Conservation (phyloP, 2,113 vertebrate species). For the Smithornis capensis region DNA sequence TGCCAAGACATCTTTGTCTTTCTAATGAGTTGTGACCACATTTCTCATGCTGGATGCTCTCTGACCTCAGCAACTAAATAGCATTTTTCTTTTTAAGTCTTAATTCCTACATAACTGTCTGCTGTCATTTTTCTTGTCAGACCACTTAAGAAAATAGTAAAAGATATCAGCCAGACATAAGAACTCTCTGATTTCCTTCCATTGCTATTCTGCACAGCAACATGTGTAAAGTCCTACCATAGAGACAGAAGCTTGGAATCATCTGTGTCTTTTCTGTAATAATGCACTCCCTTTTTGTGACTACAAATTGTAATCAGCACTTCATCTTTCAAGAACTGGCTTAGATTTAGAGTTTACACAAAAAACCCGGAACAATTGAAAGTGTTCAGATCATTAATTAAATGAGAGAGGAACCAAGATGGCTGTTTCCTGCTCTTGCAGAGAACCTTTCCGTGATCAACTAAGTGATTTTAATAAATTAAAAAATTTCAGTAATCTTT, state of each 20-base stretch:
- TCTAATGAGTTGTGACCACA: not conserved
- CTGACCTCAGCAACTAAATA: not conserved
- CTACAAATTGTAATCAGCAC: not conserved
- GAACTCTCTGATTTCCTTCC: not conserved
- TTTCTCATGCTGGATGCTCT: not conserved
- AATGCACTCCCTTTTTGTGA: not conserved
- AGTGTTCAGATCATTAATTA: not conserved
- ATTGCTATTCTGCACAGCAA: no score
- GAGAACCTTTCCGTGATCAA: not conserved
- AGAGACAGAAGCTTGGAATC: not conserved
- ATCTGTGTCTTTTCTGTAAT: rapidly evolving
- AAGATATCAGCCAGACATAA: not conserved
- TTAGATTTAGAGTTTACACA: constrained; percentile 25
- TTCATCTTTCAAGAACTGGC: not conserved
- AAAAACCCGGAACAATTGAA: not conserved
- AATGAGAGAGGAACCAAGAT: not conserved
- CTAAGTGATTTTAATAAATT: not conserved
- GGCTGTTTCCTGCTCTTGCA: not conserved
- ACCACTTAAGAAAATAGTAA: not conserved
- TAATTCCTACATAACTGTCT: not conserved
- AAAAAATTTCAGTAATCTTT: not conserved
- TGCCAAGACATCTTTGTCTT: not conserved
- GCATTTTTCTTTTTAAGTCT: not conserved
- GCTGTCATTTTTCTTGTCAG: not conserved
- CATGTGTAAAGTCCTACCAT: not conserved